These are phyloP conservation scores for Meganola albula DNA, from an alignment of 2,888 invertebrate species.

Conservation along the genomic window DNA sequence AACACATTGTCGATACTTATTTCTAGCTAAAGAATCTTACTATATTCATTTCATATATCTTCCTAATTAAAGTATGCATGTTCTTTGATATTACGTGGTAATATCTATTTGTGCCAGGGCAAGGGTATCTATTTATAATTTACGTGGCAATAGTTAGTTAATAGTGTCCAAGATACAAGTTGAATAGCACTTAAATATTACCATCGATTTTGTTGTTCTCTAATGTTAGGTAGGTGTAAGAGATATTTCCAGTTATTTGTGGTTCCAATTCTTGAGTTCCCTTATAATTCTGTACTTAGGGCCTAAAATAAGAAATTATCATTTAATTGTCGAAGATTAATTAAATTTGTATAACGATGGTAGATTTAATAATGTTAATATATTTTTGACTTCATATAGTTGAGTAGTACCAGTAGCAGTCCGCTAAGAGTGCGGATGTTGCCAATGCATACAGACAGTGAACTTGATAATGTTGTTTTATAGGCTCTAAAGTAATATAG, in stretches of 20 bases:
- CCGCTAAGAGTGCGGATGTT: constrained; percentile 28
- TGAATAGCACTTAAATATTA: constrained; percentile 32
- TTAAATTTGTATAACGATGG: constrained; percentile 47
- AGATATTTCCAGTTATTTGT: constrained; percentile 39
- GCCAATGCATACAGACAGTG: constrained; percentile 43
- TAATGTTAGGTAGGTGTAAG: constrained; percentile 40
- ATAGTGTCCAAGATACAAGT: constrained; percentile 23
- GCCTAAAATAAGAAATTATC: constrained; percentile 53
- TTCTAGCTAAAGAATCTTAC: constrained; percentile 28
- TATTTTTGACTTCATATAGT: constrained; percentile 64
- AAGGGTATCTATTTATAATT: constrained; percentile 28
- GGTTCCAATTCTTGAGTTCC: constrained; percentile 42
- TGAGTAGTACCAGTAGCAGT: constrained; percentile 32
- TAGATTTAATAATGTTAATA: constrained; percentile 52
- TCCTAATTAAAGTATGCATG: constrained; percentile 26
- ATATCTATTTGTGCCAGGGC: constrained; percentile 40
- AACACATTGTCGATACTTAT: constrained; percentile 13
- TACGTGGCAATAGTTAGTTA: constrained; percentile 34
- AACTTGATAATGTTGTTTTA: constrained; percentile 62
- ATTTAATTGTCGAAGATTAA: constrained; percentile 45
- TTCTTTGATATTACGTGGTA: constrained; percentile 39
- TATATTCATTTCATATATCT: constrained; percentile 17
- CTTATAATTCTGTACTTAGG: constrained; percentile 61
- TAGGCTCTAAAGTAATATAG: constrained; percentile 61
- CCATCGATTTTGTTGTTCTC: constrained; percentile 44